A percentile compares a stretch with the other conserved stretches of the same genome.
These are phyloP conservation scores for Toxotes chatareus DNA, from an alignment of 2,113 vertebrate species.

Conservation along the genomic window DNA sequence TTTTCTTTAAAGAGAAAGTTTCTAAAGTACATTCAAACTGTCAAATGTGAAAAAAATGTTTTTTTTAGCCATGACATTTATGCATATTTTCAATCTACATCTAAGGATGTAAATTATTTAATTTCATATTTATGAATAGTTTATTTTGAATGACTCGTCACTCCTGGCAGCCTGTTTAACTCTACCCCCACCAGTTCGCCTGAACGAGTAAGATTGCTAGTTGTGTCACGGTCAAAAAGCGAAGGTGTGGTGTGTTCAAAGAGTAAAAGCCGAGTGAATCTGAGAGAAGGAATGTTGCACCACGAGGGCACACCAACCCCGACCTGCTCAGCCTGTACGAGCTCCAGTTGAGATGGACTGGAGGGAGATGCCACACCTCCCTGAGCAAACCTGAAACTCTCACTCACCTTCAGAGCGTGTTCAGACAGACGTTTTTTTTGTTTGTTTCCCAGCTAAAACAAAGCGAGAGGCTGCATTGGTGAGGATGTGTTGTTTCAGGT, in stretches of 20 bases:
- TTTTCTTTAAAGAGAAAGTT: no score
- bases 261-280: not conserved
- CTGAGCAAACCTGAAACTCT: slow-evolving; percentile 44
- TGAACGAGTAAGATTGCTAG: not conserved
- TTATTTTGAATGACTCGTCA: not conserved
- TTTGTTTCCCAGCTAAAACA: not conserved
- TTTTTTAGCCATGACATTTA: not conserved
- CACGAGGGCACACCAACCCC: slow-evolving; percentile 37
- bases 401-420: not conserved
- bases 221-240: not conserved
- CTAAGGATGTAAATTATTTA: not conserved
- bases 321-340: slow-evolving; percentile 63
- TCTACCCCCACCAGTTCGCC: not conserved
- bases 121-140: not conserved
- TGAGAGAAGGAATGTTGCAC: slow-evolving; percentile 66
- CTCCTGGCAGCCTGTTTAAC: not conserved
- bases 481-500: no score
- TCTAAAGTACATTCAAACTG: no score
- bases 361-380: slow-evolving; percentile 26
- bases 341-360: not conserved
- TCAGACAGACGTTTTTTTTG: not conserved
- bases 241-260: slow-evolving; percentile 57
- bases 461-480: not conserved
- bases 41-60: no score
- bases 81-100: not conserved